Percentiles rank a stretch among this genome's conserved stretches.
phyloP scores from a whole-genome alignment of 2,797 vertebrate species.

The Microctenopoma steveboyesi region DNA sequence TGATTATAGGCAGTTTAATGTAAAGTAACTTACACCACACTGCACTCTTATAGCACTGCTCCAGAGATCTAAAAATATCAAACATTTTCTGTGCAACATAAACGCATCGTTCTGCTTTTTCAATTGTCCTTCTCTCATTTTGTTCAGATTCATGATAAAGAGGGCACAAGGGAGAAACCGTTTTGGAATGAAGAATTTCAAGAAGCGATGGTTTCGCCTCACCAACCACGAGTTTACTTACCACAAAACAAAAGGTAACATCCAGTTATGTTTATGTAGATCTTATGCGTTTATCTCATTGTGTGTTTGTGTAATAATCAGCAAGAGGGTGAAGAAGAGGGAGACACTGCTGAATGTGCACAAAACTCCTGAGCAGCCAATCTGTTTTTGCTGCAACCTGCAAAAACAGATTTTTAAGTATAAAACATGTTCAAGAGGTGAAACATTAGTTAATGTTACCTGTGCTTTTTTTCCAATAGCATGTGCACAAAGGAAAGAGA shows the following conservation, averaged over 20 bases:
- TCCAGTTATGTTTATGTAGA: slow-evolving; percentile 39
- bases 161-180: slow-evolving; percentile 96
- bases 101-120: slow-evolving; percentile 3
- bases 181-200: slow-evolving; percentile 99
- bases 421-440: not conserved
- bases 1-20: not conserved
- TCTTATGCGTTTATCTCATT: slow-evolving; percentile 6
- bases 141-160: slow-evolving; percentile 97
- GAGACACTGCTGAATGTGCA: slow-evolving; percentile 41
- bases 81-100: not conserved
- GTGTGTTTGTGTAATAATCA: slow-evolving; percentile 11
- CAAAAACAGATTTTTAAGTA: slow-evolving; percentile 6
- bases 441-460: not conserved
- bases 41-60: not conserved
- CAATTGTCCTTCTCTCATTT: slow-evolving; percentile 13
- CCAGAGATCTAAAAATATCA: not conserved
- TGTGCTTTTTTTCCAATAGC: no score
- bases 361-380: slow-evolving; percentile 41
- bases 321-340: slow-evolving; percentile 16
- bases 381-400: slow-evolving; percentile 33
- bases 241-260: slow-evolving; percentile 95
- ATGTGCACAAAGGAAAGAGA: not conserved
- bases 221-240: slow-evolving; percentile 99
- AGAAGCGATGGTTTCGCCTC: slow-evolving; percentile 98
- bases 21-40: not conserved